These are phyloP conservation scores for Lerista edwardsae DNA, from an alignment of 2,797 vertebrate genomes.

Conservation along the genomic window DNA sequence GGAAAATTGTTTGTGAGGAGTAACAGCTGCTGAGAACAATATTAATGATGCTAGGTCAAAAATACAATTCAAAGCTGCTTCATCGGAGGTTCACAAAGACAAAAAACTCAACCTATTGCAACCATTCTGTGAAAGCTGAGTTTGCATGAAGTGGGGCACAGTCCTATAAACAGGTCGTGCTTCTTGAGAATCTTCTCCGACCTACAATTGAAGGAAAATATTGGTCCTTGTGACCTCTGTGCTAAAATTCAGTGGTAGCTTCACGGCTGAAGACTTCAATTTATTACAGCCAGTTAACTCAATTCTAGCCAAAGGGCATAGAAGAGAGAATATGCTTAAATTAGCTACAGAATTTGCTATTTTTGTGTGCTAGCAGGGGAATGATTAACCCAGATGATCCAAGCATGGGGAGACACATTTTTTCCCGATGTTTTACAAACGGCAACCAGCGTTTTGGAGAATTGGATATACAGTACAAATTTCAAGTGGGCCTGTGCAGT, in stretches of 20 bases:
- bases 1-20: not conserved
- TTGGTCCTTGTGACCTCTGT: constrained; percentile 29
- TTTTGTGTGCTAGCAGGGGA: constrained; percentile 11
- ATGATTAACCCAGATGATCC: constrained; percentile 20
- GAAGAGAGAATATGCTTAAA: constrained; percentile 30
- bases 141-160: accelerated
- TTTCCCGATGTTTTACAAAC: constrained; percentile 10
- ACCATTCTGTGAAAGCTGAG: not conserved
- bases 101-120: not conserved
- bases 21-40: not conserved
- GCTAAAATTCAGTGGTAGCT: constrained; percentile 8
- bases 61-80: too few relatives aligned
- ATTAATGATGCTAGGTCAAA: not conserved
- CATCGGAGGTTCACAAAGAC: not conserved
- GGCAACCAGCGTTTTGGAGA: constrained; percentile 25
- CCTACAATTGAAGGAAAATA: constrained; percentile 8
- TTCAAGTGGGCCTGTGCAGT: not conserved
- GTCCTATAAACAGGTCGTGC: not conserved
- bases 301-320: constrained; percentile 30
- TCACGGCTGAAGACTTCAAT: constrained; percentile 30
- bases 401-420: not conserved
- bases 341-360: constrained; percentile 38
- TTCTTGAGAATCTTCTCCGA: constrained; percentile 22
- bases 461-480: constrained; percentile 32
- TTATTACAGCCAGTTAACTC: constrained; percentile 19